These are phyloP conservation scores for Drosophila imparisetae DNA, from an alignment of 2,888 invertebrate genomes.

Conservation along the genomic window DNA sequence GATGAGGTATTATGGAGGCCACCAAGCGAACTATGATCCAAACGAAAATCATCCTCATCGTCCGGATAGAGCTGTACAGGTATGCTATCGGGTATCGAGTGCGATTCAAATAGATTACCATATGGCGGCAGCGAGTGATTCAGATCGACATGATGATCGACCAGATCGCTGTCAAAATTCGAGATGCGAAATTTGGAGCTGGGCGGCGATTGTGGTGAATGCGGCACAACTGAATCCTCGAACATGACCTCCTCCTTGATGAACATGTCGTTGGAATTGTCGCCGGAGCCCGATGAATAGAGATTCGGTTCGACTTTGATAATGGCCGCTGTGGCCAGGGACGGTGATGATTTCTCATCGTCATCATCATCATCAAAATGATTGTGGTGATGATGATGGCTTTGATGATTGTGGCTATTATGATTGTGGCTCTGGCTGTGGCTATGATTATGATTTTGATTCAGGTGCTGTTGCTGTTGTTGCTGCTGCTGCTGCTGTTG, in stretches of 20 bases:
- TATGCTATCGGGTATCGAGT: conserved; percentile 84
- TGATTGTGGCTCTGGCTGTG: conserved; percentile 17
- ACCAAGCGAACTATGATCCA: conserved; percentile 83
- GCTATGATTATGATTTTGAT: conserved; percentile 30
- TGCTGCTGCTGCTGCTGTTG: conserved; percentile 34
- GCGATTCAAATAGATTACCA: conserved; percentile 84
- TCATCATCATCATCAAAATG: conserved; percentile 80
- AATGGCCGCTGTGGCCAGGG: conserved; percentile 84
- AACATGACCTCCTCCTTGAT: conserved; percentile 84
- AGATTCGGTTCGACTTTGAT: conserved; percentile 84
- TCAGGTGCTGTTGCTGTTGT: conserved; percentile 24
- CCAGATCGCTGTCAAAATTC: conserved; percentile 83
- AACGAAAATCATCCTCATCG: conserved; percentile 83
- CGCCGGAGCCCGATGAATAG: conserved; percentile 83
- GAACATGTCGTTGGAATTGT: conserved; percentile 84
- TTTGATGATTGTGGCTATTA: conserved; percentile 41
- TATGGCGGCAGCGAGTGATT: conserved; percentile 83
- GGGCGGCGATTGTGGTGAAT: conserved; percentile 84
- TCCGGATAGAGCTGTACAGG: conserved; percentile 83
- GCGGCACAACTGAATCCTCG: conserved; percentile 82
- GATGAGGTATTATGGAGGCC: conserved; percentile 82
- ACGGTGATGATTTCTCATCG: conserved; percentile 84
- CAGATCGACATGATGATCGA: conserved; percentile 83
- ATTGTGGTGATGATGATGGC: conserved; percentile 62
- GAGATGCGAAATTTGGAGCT: conserved; percentile 84